phyloP scores from a whole-genome alignment of 2,797 vertebrate species.

The Rousettus madagascariensis region DNA sequence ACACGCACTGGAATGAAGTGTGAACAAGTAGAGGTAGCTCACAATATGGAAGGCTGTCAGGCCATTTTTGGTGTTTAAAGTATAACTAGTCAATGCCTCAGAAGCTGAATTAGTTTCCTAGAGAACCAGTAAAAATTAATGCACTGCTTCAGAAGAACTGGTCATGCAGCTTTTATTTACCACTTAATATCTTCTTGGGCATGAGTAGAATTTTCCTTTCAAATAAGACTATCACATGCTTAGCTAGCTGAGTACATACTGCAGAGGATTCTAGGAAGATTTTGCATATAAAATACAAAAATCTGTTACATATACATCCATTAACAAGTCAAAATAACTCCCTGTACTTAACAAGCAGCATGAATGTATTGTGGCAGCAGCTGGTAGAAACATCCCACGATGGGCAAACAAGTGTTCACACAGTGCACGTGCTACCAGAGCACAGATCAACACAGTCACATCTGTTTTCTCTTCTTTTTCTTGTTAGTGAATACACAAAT shows the following conservation, averaged over 20 bases:
- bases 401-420: conserved; percentile 80
- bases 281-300: conserved; percentile 82
- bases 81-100: not conserved
- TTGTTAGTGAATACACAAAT: conserved; percentile 58
- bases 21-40: not conserved
- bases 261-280: conserved; percentile 79
- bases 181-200: conserved; percentile 77
- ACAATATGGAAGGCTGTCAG: not conserved
- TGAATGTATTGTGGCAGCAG: conserved; percentile 71
- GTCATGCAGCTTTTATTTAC: conserved; percentile 84
- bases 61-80: not conserved
- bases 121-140: conserved; percentile 43
- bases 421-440: conserved; percentile 81
- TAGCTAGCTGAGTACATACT: conserved; percentile 75
- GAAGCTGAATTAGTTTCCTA: not conserved
- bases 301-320: conserved; percentile 80
- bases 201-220: conserved; percentile 77
- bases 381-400: conserved; percentile 67
- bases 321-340: conserved; percentile 74
- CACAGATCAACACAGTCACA: conserved; percentile 80
- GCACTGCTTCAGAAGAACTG: conserved; percentile 64
- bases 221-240: conserved; percentile 79
- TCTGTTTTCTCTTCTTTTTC: conserved; percentile 68
- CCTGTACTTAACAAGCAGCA: conserved; percentile 81
- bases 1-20: not conserved